Evolutionary conservation across 1,140 invertebrate genomes (phyloP).

Genomic region (Lycorma delicatula): DNA sequence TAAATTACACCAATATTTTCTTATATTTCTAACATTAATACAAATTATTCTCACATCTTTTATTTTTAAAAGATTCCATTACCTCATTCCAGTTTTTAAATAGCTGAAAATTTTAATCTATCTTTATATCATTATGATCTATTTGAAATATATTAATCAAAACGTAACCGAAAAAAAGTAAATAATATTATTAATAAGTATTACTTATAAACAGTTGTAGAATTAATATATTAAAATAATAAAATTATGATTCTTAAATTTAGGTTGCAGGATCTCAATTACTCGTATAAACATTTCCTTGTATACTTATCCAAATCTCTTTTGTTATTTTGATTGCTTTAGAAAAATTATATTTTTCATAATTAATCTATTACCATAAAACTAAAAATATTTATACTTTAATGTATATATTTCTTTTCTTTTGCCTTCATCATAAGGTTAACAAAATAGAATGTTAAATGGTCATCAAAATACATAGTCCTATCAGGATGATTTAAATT

Average conservation of each 20-base stretch:
- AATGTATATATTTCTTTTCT: neutral
- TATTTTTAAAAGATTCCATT: neutral
- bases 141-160: neutral
- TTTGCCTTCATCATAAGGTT: constrained; percentile 7
- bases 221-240: constrained; percentile 3
- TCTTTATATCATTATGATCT: neutral
- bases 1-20: constrained; percentile 8
- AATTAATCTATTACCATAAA: constrained; percentile 9
- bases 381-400: constrained; percentile 1
- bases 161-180: neutral
- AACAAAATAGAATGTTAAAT: constrained; percentile 9
- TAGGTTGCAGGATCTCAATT: no score
- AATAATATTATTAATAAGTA: neutral
- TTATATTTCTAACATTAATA: constrained; percentile 11
- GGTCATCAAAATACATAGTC: constrained; percentile 12
- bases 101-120: neutral
- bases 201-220: neutral
- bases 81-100: neutral
- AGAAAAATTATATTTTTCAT: constrained; percentile 6
- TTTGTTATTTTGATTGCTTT: constrained; percentile 10
- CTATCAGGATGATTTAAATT: neutral
- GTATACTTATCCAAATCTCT: neutral
- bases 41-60: neutral
- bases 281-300: no score
- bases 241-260: no score